phyloP scores from a whole-genome alignment of 2,888 invertebrate species.

The Ypsolopha scabrella region DNA sequence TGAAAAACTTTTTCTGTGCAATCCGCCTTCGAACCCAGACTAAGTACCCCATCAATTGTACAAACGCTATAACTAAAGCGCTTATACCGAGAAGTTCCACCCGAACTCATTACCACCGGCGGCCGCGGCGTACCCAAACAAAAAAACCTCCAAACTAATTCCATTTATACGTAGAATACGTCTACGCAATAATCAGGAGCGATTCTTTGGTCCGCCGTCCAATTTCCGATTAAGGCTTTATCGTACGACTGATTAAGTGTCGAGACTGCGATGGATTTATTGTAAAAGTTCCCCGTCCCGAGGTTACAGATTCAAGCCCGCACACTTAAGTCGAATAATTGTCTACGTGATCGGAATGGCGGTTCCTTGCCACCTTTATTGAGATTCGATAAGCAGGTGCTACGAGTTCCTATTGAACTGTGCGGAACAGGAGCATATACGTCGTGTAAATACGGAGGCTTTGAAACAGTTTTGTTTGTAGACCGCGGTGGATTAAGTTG shows the following conservation, averaged over 20 bases:
- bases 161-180: conserved; percentile 10
- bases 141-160: background rate
- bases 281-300: conserved; percentile 68
- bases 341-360: conserved; percentile 67
- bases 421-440: conserved; percentile 9
- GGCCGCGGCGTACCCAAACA: too few relatives aligned
- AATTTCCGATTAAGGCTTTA: conserved; percentile 67
- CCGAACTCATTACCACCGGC: too few relatives aligned
- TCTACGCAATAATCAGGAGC: conserved; percentile 7
- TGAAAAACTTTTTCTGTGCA: too few relatives aligned
- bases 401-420: conserved; percentile 8
- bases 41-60: too few relatives aligned
- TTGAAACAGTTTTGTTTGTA: background rate
- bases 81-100: too few relatives aligned
- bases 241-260: conserved; percentile 68
- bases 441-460: background rate
- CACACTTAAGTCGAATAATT: conserved; percentile 69
- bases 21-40: too few relatives aligned
- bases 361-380: conserved; percentile 52
- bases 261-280: conserved; percentile 67
- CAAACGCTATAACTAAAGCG: too few relatives aligned
- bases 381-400: conserved; percentile 59
- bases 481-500: too few relatives aligned
- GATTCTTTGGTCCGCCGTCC: conserved; percentile 35
- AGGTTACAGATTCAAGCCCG: conserved; percentile 67